These are phyloP conservation scores for Saimiri boliviensis DNA, from an alignment of 2,113 vertebrate species.

Conservation along the genomic window DNA sequence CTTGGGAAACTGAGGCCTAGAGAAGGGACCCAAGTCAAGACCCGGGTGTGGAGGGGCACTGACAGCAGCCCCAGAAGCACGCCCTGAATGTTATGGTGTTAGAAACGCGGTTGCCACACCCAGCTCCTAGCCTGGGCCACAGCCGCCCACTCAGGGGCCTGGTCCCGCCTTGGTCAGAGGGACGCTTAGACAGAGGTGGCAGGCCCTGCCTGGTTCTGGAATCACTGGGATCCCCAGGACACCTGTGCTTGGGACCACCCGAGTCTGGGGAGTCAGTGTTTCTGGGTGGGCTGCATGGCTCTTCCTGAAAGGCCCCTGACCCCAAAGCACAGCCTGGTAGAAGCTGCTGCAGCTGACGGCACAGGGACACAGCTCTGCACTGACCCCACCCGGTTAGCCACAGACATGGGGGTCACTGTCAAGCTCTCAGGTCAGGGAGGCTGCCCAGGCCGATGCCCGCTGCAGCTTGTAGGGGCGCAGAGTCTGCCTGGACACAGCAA, in stretches of 20 bases:
- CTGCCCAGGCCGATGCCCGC: neutral
- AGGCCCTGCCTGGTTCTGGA: rapidly evolving
- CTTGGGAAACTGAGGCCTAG: neutral
- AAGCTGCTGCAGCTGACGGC: neutral
- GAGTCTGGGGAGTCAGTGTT: neutral
- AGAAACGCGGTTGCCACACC: rapidly evolving
- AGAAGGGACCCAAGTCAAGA: neutral
- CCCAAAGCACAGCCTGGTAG: neutral
- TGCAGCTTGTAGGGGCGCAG: neutral
- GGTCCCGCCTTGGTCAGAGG: neutral
- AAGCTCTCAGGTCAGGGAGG: neutral
- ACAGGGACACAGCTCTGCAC: neutral
- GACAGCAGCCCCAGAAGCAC: neutral
- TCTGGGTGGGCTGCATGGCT: neutral
- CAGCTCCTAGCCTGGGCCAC: rapidly evolving
- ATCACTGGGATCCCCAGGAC: neutral
- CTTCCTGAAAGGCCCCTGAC: neutral
- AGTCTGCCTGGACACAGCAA: neutral
- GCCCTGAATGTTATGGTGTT: neutral
- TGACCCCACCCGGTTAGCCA: neutral
- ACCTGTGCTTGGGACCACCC: neutral
- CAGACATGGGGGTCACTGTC: neutral
- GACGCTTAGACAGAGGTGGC: neutral
- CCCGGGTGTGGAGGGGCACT: too few species aligned
- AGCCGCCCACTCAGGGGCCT: too few species aligned